phyloP scores from a whole-genome alignment of 1,140 invertebrate genomes.

The Cephus cinctus region DNA sequence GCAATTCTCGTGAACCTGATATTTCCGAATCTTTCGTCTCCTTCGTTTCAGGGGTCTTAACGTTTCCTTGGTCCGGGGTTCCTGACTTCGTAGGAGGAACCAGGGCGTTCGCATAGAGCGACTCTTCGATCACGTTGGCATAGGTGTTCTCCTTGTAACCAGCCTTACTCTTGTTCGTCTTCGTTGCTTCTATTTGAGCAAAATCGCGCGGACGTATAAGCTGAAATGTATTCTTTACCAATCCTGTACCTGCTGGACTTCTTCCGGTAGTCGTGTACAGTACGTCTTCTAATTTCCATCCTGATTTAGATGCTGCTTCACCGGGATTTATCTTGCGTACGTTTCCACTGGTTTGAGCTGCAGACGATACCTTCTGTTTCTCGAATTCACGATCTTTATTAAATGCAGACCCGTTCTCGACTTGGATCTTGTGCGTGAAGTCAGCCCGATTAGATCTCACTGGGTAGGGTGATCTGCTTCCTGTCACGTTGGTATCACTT shows the following conservation, averaged over 20 bases:
- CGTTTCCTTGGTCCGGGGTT: not conserved
- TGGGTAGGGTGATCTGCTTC: too few relatives aligned
- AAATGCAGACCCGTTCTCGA: too few relatives aligned
- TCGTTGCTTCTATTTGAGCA: constrained; percentile 51
- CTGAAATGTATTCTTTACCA: constrained; percentile 48
- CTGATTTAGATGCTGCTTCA: constrained; percentile 13
- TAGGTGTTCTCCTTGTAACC: constrained; percentile 41
- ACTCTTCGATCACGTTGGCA: constrained; percentile 47
- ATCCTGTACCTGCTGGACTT: constrained; percentile 16
- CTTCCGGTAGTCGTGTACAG: constrained; percentile 36
- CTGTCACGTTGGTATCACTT: too few relatives aligned
- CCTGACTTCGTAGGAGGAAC: constrained; percentile 10
- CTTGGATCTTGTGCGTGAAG: too few relatives aligned
- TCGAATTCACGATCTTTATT: constrained; percentile 14
- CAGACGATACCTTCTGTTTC: constrained; percentile 55
- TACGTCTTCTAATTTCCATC: constrained; percentile 30
- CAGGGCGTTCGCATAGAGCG: constrained; percentile 34
- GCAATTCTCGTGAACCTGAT: too few relatives aligned
- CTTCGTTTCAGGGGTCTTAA: not conserved
- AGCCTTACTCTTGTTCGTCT: constrained; percentile 31
- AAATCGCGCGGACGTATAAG: constrained; percentile 56
- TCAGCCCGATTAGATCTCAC: too few relatives aligned
- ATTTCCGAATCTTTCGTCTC: too few relatives aligned
- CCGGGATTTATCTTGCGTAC: constrained; percentile 40
- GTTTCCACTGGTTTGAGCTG: constrained; percentile 55